Evolutionary conservation across 2,888 invertebrate species (phyloP).

Genomic region (Luperina nickerlii): DNA sequence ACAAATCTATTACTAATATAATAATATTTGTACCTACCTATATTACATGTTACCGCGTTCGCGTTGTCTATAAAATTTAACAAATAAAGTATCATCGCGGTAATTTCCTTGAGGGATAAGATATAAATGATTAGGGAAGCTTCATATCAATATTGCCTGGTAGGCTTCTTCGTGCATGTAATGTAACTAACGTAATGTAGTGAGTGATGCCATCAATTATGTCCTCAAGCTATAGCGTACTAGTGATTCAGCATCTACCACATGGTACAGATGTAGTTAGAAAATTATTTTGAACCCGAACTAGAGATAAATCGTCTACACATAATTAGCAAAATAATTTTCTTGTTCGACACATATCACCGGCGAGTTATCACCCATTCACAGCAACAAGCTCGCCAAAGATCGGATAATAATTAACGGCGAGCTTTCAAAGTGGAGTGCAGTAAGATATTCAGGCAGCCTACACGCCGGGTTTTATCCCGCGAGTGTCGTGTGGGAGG

Average conservation of each 20-base stretch:
- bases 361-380: conserved; percentile 54
- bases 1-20: too few relatives aligned
- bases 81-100: conserved; percentile 21
- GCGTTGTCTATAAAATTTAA: conserved; percentile 37
- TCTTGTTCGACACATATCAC: conserved; percentile 43
- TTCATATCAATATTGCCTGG: conserved; percentile 29
- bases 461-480: conserved; percentile 70
- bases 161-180: conserved; percentile 13
- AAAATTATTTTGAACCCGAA: conserved; percentile 22
- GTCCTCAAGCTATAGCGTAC: conserved; percentile 8
- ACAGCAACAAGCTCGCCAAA: conserved; percentile 41
- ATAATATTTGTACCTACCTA: too few relatives aligned
- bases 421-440: conserved; percentile 61
- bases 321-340: conserved; percentile 50
- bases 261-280: neutral
- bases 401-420: conserved; percentile 64
- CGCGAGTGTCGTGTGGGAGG: conserved; percentile 76
- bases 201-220: conserved; percentile 41
- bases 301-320: conserved; percentile 40
- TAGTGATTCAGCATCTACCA: neutral
- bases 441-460: conserved; percentile 68
- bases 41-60: conserved; percentile 16
- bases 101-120: conserved; percentile 44
- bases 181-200: conserved; percentile 24
- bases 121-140: conserved; percentile 24